phyloP scores from a whole-genome alignment of 2,797 vertebrate genomes.

The Octomys mimax region DNA sequence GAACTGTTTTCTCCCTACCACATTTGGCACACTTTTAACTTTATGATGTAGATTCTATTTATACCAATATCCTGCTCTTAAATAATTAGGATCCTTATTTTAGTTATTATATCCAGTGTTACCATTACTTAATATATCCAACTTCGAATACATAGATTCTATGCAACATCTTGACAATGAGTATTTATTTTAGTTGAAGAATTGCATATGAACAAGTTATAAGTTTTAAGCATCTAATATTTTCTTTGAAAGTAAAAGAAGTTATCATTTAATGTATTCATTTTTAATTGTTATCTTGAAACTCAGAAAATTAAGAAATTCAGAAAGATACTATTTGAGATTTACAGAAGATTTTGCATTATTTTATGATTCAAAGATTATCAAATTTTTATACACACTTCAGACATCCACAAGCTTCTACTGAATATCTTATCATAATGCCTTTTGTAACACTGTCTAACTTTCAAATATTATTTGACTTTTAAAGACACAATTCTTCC shows the following conservation, averaged over 20 bases:
- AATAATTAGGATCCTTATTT: background rate
- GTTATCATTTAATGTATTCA: background rate
- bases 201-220: background rate
- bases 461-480: background rate
- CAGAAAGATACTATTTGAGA: background rate
- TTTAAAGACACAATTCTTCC: background rate
- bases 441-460: background rate
- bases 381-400: background rate
- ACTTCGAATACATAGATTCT: background rate
- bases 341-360: background rate
- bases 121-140: background rate
- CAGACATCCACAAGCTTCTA: background rate
- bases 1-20: background rate
- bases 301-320: background rate
- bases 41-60: background rate
- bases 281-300: background rate
- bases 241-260: background rate
- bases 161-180: background rate
- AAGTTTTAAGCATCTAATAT: background rate
- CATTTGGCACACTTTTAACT: background rate
- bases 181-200: background rate
- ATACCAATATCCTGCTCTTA: background rate
- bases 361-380: background rate
- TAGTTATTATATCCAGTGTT: background rate
- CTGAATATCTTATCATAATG: background rate